Evolutionary conservation across 2,888 invertebrate genomes (phyloP), one percentile per base, ranked within the genome.

Genomic region (Eupithecia vulgata): DNA sequence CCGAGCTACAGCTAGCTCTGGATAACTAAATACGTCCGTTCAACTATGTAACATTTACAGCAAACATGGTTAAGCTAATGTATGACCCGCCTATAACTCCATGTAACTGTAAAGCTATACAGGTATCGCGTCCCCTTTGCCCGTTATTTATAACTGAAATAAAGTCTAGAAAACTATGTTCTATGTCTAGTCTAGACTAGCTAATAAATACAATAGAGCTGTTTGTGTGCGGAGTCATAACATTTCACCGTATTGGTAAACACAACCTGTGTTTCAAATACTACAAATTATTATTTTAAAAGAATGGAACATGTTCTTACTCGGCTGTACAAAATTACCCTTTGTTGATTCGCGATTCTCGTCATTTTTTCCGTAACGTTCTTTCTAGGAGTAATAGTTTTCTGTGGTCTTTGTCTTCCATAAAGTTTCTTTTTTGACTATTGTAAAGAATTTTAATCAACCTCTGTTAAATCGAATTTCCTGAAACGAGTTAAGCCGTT

Each of bases 71-170:
- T 25, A 25, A 52, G 8, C 42, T 45, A 25, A 66, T 45, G 66
- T 45, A 45, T 42, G 12, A 42, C 25, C 45, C 34, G 45, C 34
- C 45, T 65, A 45, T 66, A 66, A 66, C 66, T 66, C 30, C 66
- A 66, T 45, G 45, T 66, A 45, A 66, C 66, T 25, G 45, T 30
- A 66, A 25, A 45, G 45, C 57, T 12, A 57, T 57, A 57, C 25
- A 57, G 57, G 57, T 25, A 25, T 21, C 57, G 25, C 57, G 57
- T 57, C 57, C 57, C 13, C 57, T 25, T 57, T 57, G 1, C 40
- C 64, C 70, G 64, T 65, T 57, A 42, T 66, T 66, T 35, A 66
- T 40, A 57, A 70, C 65, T 37, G 65, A 65, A 40, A 66, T 70
- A 66, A 61, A 42, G 17, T 45, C 65, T 57, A 70, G 42, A 21